A percentile compares a stretch with the other conserved stretches of the same genome.
Evolutionary conservation across 2,113 vertebrate species (phyloP).

Genomic region (Anolis sagrei): DNA sequence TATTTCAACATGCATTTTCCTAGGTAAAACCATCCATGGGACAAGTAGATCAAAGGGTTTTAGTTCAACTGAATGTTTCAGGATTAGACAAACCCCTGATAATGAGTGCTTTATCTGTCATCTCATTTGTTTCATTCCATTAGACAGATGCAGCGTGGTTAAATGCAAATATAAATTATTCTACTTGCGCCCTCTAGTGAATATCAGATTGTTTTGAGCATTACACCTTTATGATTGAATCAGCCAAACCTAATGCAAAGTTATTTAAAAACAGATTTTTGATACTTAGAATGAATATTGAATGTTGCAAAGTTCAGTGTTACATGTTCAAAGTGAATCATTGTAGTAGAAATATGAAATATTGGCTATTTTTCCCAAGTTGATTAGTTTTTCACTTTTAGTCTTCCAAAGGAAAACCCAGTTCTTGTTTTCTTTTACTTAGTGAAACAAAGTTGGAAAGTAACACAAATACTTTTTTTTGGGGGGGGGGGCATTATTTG

Average conservation of each 20-base stretch:
- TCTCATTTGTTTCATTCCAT: conserved; percentile 58
- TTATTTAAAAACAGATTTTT: conserved; percentile 10
- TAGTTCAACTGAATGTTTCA: conserved; percentile 36
- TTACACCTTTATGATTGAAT: conserved; percentile 15
- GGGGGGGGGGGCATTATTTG: not conserved
- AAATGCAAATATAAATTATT: conserved; percentile 65
- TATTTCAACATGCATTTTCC: conserved; percentile 32
- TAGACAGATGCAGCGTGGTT: conserved; percentile 33
- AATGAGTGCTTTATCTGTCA: conserved; percentile 35
- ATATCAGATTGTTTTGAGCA: conserved; percentile 12
- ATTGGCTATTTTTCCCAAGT: not conserved
- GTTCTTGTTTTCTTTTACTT: not conserved
- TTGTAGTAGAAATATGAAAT: not conserved
- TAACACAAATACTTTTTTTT: not conserved
- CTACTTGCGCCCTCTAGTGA: conserved; percentile 76
- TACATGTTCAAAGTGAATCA: not conserved
- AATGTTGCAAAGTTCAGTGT: not conserved
- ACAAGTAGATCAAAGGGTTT: conserved; percentile 32
- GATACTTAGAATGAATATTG: not conserved
- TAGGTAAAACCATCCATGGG: conserved; percentile 28
- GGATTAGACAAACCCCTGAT: conserved; percentile 26
- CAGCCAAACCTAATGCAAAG: not conserved
- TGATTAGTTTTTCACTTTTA: not conserved
- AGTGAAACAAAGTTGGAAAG: not conserved
- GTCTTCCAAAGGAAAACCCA: not conserved